Percentiles rank a stretch among this genome's conserved stretches.
These are phyloP conservation scores for Lithophane leautieri DNA, from an alignment of 2,888 invertebrate species.

Conservation along the genomic window DNA sequence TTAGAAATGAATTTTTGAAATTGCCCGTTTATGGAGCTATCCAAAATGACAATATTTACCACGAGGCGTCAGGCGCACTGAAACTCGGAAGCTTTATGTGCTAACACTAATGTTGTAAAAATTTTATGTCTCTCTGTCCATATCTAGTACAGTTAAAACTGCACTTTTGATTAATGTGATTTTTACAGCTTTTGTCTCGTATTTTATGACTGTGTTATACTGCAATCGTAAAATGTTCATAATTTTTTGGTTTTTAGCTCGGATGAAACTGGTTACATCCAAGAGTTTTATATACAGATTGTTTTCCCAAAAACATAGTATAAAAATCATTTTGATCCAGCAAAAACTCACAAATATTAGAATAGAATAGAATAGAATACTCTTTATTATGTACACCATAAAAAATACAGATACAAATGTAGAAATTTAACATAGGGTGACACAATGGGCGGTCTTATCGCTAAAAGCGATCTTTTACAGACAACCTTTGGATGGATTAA, in stretches of 20 bases:
- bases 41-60: slow-evolving; percentile 77
- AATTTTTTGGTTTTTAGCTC: neutral
- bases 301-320: neutral
- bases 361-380: no score
- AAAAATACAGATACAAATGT: no score
- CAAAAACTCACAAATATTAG: slow-evolving; percentile 4
- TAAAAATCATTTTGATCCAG: neutral
- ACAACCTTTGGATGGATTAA: no score
- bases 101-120: slow-evolving; percentile 32
- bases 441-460: no score
- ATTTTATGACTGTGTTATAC: slow-evolving; percentile 15
- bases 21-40: slow-evolving; percentile 58
- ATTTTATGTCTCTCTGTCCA: slow-evolving; percentile 25
- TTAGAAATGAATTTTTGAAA: slow-evolving; percentile 59
- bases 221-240: neutral
- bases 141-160: slow-evolving; percentile 25
- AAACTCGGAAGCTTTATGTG: slow-evolving; percentile 40
- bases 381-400: no score
- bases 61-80: slow-evolving; percentile 70
- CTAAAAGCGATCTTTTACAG: no score
- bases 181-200: slow-evolving; percentile 30
- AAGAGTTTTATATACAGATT: neutral
- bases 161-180: slow-evolving; percentile 38
- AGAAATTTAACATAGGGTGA: no score
- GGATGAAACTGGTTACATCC: neutral